Evolutionary conservation across 1,140 invertebrate genomes (phyloP).

Genomic region (Drosophila melanica): DNA sequence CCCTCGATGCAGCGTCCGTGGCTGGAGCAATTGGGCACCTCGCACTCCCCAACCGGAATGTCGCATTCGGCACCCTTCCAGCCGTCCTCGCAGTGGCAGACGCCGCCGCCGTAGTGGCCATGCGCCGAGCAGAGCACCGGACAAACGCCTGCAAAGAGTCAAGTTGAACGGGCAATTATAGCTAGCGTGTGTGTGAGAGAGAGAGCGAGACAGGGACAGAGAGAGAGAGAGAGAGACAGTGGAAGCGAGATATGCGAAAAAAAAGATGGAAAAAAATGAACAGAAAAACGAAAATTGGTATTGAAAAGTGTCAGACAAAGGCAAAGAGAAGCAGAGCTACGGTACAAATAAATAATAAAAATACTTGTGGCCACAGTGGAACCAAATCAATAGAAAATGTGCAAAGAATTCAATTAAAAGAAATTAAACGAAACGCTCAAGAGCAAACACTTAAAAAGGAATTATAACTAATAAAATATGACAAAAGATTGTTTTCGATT

Average conservation of each 20-base stretch:
- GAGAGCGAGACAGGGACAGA: neutral
- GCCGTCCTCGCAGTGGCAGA: slow-evolving; percentile 97
- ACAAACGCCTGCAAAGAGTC: slow-evolving; percentile 90
- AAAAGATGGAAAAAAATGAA: slow-evolving; percentile 4
- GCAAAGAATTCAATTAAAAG: neutral
- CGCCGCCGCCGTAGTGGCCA: slow-evolving; percentile 96
- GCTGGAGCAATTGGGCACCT: slow-evolving; percentile 95
- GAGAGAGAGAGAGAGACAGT: neutral
- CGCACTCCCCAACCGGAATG: slow-evolving; percentile 94
- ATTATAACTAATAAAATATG: too few species aligned
- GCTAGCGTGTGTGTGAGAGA: too few species aligned
- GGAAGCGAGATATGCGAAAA: neutral
- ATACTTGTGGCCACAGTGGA: slow-evolving; percentile 29
- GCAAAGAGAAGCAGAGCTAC: slow-evolving; percentile 24
- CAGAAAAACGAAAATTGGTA: slow-evolving; percentile 42
- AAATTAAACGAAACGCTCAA: neutral
- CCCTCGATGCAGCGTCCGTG: slow-evolving; percentile 95
- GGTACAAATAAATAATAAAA: slow-evolving; percentile 38
- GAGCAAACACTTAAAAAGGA: too few species aligned
- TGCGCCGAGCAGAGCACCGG: slow-evolving; percentile 98
- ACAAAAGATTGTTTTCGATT: neutral
- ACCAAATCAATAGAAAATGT: neutral
- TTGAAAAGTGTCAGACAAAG: slow-evolving; percentile 64
- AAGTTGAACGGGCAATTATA: slow-evolving; percentile 12
- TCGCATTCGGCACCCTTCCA: slow-evolving; percentile 99